Base-by-base conservation (phyloP, 2,113 vertebrate species). In the Arothron firmamentum region DNA sequence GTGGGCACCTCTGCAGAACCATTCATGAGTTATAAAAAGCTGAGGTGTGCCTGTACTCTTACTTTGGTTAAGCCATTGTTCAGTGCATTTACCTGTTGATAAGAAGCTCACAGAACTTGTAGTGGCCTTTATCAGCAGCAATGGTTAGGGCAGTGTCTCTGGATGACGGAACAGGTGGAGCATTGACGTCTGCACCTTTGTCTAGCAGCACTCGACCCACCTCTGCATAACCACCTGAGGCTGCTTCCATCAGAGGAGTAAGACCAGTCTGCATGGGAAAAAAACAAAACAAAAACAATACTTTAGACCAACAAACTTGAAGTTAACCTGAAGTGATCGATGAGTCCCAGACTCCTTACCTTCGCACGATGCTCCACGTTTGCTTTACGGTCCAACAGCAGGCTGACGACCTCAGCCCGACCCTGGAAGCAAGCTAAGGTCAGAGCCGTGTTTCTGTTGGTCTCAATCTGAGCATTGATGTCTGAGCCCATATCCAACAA, bases 101-200 rank as follows among this genome's bases (percentile, higher is more conserved):
- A 61, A 99, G 93, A 52, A 98, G 95, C 88, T 99, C 97, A 88
- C 97, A 99, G 79, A 99, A 99, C 89, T 98, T 99, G 88, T 98
- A 99, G 88, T 99, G 97, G 69, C 96, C 97, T 89, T 99, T 99
- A 88, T 99, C 97, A 5, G 97, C 97, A 86, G 97, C 97, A 78
- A 99, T 99, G 52, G 97, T 99, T 85, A 99, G 91, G 78, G 97
- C 97, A 31, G 97, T 99, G 83, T 99, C 97, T 86, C 97, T 90
- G 57, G 97, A 99, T 57, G 97, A 99, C 85, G 96, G 97, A 74
- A 99, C 97, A 48, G 97, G 97, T 17, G 97, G 96, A 31, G 97
- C 96, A 45, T 99, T 99, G 74, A 99, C 97, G 82, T 99, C 97
- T 0, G 97, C 96, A 63, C 96, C 96, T 91, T 98, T 98, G 82